Percentiles rank a stretch among this genome's conserved stretches.
phyloP scores from a whole-genome alignment of 1,140 invertebrate species.

The Drosophila auraria region DNA sequence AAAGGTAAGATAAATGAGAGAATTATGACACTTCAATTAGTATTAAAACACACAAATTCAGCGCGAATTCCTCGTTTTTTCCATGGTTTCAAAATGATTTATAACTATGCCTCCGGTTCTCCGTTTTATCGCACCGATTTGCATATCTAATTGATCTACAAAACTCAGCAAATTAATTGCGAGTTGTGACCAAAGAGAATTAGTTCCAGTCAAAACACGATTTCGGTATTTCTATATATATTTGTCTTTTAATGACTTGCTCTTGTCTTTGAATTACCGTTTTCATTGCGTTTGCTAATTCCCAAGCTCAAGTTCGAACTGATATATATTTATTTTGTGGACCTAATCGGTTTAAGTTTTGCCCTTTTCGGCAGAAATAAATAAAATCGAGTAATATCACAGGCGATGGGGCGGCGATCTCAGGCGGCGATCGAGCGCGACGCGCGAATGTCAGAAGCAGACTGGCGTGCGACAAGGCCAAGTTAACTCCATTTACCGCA shows the following conservation, averaged over 20 bases:
- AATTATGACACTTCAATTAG: slow-evolving; percentile 5
- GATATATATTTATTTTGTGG: slow-evolving; percentile 38
- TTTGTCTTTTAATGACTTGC: slow-evolving; percentile 23
- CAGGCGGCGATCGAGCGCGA: slow-evolving; percentile 48
- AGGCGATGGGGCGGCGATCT: slow-evolving; percentile 29
- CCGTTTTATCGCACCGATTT: slow-evolving; percentile 35
- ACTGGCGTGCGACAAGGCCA: slow-evolving; percentile 77
- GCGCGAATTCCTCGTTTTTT: neutral
- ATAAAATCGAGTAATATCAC: slow-evolving; percentile 43
- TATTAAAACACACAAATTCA: slow-evolving; percentile 14
- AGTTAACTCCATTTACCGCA: slow-evolving; percentile 76
- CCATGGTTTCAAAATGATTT: slow-evolving; percentile 27
- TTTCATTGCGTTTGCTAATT: slow-evolving; percentile 51
- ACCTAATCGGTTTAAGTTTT: slow-evolving; percentile 62
- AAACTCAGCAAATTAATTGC: slow-evolving; percentile 46
- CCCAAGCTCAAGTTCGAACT: slow-evolving; percentile 55
- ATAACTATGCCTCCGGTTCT: slow-evolving; percentile 12
- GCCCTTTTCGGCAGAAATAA: slow-evolving; percentile 31
- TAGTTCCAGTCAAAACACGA: slow-evolving; percentile 38
- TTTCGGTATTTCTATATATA: slow-evolving; percentile 16
- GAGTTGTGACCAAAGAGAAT: slow-evolving; percentile 38
- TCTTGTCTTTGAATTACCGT: slow-evolving; percentile 58
- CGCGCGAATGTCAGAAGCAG: slow-evolving; percentile 63
- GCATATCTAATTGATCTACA: slow-evolving; percentile 61
- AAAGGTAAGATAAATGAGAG: slow-evolving; percentile 19